phyloP scores from a whole-genome alignment of 2,113 vertebrate genomes.

The Taxidea taxus region DNA sequence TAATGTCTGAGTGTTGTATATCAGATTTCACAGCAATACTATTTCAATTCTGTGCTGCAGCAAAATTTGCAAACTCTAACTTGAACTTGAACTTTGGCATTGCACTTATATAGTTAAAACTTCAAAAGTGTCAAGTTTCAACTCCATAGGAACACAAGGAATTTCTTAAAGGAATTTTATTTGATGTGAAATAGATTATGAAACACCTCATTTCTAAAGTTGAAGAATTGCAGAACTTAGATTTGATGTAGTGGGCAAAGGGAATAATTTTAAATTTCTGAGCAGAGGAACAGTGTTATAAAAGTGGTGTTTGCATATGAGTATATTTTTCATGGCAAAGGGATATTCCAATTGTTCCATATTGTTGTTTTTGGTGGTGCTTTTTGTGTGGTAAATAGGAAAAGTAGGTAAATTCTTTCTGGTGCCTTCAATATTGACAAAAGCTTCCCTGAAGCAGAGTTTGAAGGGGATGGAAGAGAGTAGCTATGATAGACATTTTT shows the following conservation, averaged over 20 bases:
- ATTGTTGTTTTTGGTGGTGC: background rate
- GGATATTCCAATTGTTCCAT: background rate
- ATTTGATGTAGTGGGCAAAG: background rate
- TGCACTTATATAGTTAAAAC: constrained; percentile 1
- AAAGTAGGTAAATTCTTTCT: background rate
- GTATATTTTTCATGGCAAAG: constrained; percentile 9
- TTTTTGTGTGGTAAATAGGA: background rate
- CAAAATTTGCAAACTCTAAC: background rate
- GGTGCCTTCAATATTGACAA: background rate
- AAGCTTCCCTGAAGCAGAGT: background rate
- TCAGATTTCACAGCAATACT: background rate
- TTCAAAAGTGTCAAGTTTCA: constrained; percentile 6
- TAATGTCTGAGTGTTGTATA: background rate
- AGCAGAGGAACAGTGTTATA: background rate
- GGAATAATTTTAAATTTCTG: constrained; percentile 22
- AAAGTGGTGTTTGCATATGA: background rate
- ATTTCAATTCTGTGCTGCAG: constrained; percentile 6
- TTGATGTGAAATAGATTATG: constrained; percentile 16
- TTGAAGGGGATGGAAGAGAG: background rate
- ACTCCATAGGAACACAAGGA: background rate
- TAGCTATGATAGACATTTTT: background rate
- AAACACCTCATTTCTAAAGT: constrained; percentile 22
- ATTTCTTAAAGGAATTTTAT: constrained; percentile 3
- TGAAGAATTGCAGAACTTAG: background rate
- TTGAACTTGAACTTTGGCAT: background rate